Evolutionary conservation across 2,888 invertebrate genomes (phyloP).

Genomic region (Liopterus haemorrhoidalis): DNA sequence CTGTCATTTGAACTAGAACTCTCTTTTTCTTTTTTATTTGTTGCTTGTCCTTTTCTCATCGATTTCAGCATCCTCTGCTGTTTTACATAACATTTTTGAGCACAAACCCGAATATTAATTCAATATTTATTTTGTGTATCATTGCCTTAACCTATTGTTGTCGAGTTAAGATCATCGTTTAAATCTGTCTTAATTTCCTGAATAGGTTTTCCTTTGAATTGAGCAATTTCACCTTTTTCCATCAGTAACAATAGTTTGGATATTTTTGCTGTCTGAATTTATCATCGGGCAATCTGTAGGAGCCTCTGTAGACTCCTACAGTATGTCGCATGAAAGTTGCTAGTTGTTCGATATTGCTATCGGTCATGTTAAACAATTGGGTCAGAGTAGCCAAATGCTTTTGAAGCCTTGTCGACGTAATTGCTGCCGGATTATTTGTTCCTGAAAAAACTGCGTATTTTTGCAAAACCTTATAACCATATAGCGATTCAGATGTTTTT

Average conservation of each 20-base stretch:
- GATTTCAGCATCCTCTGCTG: no score
- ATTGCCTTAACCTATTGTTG: no score
- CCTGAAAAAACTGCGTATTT: constrained; percentile 1
- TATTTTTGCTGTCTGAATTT: constrained; percentile 28
- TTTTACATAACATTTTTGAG: no score
- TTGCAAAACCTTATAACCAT: constrained; percentile 4
- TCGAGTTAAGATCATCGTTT: no score
- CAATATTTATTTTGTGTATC: no score
- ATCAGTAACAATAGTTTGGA: constrained; percentile 28
- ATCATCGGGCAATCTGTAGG: constrained; percentile 29
- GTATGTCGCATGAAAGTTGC: constrained; percentile 1
- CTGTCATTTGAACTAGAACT: no score
- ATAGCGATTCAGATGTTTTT: background rate
- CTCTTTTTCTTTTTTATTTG: no score
- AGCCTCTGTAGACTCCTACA: constrained; percentile 31
- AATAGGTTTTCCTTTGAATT: constrained; percentile 27
- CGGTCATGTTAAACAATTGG: constrained; percentile 1
- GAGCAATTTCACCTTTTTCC: constrained; percentile 26
- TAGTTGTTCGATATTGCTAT: background rate
- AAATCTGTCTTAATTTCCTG: constrained; percentile 22
- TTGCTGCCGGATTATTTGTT: background rate
- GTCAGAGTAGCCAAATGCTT: constrained; percentile 1
- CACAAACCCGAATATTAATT: no score
- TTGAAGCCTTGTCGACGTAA: constrained; percentile 1
- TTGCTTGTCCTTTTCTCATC: no score